phyloP scores from a whole-genome alignment of 2,888 invertebrate species.

The Anorthoa munda region DNA sequence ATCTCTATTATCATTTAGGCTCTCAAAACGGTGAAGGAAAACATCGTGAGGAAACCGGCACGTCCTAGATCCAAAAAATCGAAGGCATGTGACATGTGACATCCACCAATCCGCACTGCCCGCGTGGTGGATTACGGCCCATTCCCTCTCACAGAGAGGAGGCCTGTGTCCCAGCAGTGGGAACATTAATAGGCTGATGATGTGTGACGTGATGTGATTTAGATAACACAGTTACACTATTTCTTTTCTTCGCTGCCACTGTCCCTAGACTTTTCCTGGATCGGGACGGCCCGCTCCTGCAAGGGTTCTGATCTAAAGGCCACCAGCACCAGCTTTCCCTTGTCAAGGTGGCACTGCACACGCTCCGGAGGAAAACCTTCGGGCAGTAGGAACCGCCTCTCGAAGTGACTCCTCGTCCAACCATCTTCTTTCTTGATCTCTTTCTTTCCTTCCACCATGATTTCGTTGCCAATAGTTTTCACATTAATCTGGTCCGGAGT shows the following conservation, averaged over 20 bases:
- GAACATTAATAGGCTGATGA: too few relatives aligned
- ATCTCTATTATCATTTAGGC: too few relatives aligned
- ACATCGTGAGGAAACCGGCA: too few relatives aligned
- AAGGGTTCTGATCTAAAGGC: constrained; percentile 90
- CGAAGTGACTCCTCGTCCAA: constrained; percentile 94
- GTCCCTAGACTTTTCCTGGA: constrained; percentile 76
- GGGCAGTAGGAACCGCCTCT: constrained; percentile 94
- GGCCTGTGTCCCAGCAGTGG: too few relatives aligned
- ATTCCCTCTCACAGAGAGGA: too few relatives aligned
- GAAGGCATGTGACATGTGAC: too few relatives aligned
- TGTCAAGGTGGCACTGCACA: constrained; percentile 94
- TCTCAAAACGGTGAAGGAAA: too few relatives aligned
- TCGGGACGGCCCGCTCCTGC: constrained; percentile 80
- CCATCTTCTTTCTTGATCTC: constrained; percentile 95
- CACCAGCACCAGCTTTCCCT: constrained; percentile 93
- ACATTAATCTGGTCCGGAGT: constrained; percentile 95
- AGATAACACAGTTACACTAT: constrained; percentile 4
- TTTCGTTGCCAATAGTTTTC: constrained; percentile 93
- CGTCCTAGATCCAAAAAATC: too few relatives aligned
- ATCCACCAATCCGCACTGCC: too few relatives aligned
- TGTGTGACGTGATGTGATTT: too few relatives aligned
- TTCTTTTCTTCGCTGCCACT: constrained; percentile 50
- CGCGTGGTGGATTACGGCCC: too few relatives aligned
- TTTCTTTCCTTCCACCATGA: constrained; percentile 95
- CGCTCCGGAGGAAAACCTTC: constrained; percentile 94